Evolutionary conservation across 2,113 vertebrate genomes (phyloP).

Genomic region (Megaceryle torquata): DNA sequence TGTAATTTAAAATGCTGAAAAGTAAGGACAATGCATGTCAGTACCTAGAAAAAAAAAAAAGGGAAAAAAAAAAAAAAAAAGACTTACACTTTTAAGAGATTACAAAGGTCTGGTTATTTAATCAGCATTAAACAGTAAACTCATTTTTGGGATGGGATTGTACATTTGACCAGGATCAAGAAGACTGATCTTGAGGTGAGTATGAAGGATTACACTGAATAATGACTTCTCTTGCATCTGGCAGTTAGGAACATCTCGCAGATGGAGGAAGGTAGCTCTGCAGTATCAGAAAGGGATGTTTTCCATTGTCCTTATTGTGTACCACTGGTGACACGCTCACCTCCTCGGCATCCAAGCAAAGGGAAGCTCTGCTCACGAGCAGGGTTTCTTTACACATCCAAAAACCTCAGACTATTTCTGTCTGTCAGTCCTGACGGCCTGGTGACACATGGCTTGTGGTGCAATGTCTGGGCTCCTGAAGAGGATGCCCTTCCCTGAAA

Average conservation of each 20-base stretch:
- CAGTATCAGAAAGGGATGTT: neutral
- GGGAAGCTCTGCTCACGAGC: neutral
- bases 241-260: neutral
- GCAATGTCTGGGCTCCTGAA: accelerated
- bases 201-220: neutral
- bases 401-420: neutral
- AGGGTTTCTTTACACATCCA: neutral
- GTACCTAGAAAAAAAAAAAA: too few relatives aligned
- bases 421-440: neutral
- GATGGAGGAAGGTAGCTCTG: neutral
- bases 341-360: neutral
- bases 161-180: neutral
- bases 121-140: neutral
- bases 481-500: accelerated
- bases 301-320: neutral
- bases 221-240: neutral
- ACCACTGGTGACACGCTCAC: accelerated
- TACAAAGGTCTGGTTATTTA: constrained; percentile 10
- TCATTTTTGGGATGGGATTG: neutral
- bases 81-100: constrained; percentile 19
- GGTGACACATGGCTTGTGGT: neutral
- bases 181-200: neutral
- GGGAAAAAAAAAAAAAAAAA: too few relatives aligned
- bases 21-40: too few relatives aligned
- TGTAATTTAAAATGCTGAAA: too few relatives aligned